Evolutionary conservation across 2,888 invertebrate species (phyloP).

Genomic region (Lochmaea crataegi): DNA sequence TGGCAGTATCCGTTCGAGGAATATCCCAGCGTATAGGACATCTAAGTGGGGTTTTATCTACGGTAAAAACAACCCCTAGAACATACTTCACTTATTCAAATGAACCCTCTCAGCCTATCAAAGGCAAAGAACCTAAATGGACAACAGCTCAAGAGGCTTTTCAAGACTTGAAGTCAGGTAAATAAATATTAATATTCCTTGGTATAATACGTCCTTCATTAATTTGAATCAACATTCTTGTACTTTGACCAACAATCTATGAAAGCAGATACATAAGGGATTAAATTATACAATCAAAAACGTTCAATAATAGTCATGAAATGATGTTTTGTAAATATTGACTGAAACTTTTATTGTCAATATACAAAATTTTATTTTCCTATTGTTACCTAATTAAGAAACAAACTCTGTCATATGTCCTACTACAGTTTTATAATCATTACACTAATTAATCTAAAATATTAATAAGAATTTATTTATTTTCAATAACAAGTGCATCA

Average conservation of each 20-base stretch:
- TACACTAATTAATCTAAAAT: no score
- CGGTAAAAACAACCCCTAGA: conserved; percentile 63
- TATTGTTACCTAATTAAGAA: no score
- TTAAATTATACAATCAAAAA: no score
- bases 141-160: conserved; percentile 83
- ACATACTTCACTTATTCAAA: conserved; percentile 82
- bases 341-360: no score
- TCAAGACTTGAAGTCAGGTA: conserved; percentile 84
- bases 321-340: no score
- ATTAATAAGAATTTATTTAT: no score
- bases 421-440: no score
- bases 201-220: conserved; percentile 10
- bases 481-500: no score
- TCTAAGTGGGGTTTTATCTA: conserved; percentile 52
- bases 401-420: no score
- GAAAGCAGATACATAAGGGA: background rate
- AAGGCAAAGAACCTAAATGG: conserved; percentile 78
- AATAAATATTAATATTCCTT: conserved; percentile 51
- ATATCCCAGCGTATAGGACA: conserved; percentile 51
- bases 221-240: conserved; percentile 15
- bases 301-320: no score
- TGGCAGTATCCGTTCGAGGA: conserved; percentile 57
- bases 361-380: no score
- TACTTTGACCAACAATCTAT: conserved; percentile 22
- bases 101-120: conserved; percentile 84